Conservation (phyloP, 2,113 vertebrate genomes). For the Sprattus sprattus region DNA sequence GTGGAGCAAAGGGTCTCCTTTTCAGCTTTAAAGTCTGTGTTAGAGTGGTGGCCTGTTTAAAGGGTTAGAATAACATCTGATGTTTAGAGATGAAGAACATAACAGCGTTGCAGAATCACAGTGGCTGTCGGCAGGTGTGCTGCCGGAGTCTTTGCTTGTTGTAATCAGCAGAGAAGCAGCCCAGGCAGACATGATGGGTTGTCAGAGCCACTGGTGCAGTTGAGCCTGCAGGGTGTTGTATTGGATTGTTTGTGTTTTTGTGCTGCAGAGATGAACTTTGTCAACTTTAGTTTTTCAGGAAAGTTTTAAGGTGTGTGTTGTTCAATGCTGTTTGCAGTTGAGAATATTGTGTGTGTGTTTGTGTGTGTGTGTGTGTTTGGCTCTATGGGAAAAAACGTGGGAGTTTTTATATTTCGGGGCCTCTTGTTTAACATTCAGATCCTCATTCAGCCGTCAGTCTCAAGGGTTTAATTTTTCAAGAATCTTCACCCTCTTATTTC, state of each 20-base stretch:
- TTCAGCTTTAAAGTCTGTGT: not conserved
- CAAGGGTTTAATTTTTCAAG: slow-evolving; percentile 50
- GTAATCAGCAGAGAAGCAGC: not conserved
- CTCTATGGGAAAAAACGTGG: not conserved
- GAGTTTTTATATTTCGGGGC: slow-evolving; percentile 50
- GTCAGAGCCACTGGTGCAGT: not conserved
- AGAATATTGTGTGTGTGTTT: not conserved
- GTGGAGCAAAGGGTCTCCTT: not conserved
- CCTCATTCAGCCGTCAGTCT: slow-evolving; percentile 44
- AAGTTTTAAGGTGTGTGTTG: not conserved
- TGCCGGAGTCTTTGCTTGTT: not conserved
- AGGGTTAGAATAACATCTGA: not conserved
- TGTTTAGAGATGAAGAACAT: not conserved
- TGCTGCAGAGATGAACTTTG: not conserved
- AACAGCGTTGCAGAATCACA: not conserved
- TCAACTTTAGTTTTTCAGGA: not conserved
- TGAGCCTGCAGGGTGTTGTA: not conserved
- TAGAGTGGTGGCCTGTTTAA: not conserved
- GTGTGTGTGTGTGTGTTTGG: not conserved
- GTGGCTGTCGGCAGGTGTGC: not conserved
- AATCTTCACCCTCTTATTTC: slow-evolving; percentile 9
- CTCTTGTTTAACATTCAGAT: slow-evolving; percentile 55
- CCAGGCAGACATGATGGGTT: not conserved
- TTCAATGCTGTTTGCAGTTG: not conserved
- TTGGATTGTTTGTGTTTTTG: not conserved